Conservation (phyloP, 1,140 invertebrate genomes). For the Chrysopa pallens region DNA sequence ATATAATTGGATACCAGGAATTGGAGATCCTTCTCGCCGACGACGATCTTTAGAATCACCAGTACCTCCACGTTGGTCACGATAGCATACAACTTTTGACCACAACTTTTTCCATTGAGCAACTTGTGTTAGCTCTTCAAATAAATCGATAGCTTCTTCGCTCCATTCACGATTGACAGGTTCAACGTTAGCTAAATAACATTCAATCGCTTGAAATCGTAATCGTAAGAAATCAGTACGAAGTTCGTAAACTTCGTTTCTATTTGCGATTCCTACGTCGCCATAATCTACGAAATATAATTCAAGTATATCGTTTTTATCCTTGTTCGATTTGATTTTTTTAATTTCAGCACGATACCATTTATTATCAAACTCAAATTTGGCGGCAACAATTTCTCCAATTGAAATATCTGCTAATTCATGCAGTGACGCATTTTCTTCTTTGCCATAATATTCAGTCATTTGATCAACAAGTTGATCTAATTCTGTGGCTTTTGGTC, state of each 20-base stretch:
- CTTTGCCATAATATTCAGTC: constrained; percentile 53
- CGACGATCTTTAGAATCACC: constrained; percentile 9
- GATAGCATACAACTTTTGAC: constrained; percentile 46
- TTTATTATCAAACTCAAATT: constrained; percentile 51
- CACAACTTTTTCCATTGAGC: constrained; percentile 46
- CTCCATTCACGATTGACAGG: constrained; percentile 31
- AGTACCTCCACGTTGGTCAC: constrained; percentile 23
- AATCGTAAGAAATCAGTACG: constrained; percentile 53
- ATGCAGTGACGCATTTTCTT: constrained; percentile 40
- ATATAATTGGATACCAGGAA: constrained; percentile 42
- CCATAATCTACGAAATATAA: constrained; percentile 71
- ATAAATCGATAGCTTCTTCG: constrained; percentile 42
- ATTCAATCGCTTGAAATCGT: constrained; percentile 62
- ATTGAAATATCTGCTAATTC: constrained; percentile 31
- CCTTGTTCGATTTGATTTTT: constrained; percentile 34
- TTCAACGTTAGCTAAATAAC: constrained; percentile 50
- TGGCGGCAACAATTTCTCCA: constrained; percentile 61
- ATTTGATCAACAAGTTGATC: constrained; percentile 57
- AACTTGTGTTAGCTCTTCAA: constrained; percentile 43
- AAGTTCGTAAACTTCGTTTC: constrained; percentile 43
- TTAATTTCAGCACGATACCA: constrained; percentile 44
- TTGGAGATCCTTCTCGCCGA: constrained; percentile 34
- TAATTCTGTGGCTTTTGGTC: constrained; percentile 44
- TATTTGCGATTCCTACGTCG: constrained; percentile 41
- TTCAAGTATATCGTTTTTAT: constrained; percentile 32